A percentile compares a stretch with the other conserved stretches of the same genome.
Evolutionary conservation across 1,140 invertebrate species (phyloP).

Genomic region (Hyles euphorbiae): DNA sequence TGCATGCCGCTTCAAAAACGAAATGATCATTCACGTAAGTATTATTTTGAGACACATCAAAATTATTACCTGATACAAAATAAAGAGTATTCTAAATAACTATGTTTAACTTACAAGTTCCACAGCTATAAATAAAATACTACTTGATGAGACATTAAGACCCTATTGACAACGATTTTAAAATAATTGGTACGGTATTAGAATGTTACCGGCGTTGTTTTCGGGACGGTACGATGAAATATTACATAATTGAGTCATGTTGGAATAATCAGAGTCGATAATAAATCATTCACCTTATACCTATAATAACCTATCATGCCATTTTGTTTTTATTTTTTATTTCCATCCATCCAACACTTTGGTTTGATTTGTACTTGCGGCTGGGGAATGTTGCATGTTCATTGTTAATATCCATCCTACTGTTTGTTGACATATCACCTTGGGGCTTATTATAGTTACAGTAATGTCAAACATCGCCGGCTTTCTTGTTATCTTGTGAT

Average conservation of each 20-base stretch:
- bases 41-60: slow-evolving; percentile 76
- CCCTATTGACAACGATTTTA: slow-evolving; percentile 5
- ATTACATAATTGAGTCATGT: slow-evolving; percentile 23
- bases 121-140: not conserved
- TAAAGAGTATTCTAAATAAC: slow-evolving; percentile 9
- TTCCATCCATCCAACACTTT: slow-evolving; percentile 68
- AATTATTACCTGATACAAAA: slow-evolving; percentile 5
- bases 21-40: slow-evolving; percentile 89
- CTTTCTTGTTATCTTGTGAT: too few species aligned
- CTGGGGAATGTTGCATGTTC: slow-evolving; percentile 72
- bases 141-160: too few species aligned
- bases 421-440: too few species aligned
- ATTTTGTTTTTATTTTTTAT: slow-evolving; percentile 46
- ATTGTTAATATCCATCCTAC: slow-evolving; percentile 21
- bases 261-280: not conserved
- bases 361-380: slow-evolving; percentile 61
- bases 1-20: slow-evolving; percentile 85
- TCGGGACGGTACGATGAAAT: slow-evolving; percentile 27
- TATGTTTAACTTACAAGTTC: slow-evolving; percentile 2
- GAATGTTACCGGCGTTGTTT: slow-evolving; percentile 8
- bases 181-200: slow-evolving; percentile 9
- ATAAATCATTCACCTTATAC: slow-evolving; percentile 44
- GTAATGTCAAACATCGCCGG: too few species aligned
- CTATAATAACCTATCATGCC: slow-evolving; percentile 45
- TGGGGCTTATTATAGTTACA: too few species aligned